phyloP scores from a whole-genome alignment of 1,140 invertebrate genomes.

The Melitaea cinxia region DNA sequence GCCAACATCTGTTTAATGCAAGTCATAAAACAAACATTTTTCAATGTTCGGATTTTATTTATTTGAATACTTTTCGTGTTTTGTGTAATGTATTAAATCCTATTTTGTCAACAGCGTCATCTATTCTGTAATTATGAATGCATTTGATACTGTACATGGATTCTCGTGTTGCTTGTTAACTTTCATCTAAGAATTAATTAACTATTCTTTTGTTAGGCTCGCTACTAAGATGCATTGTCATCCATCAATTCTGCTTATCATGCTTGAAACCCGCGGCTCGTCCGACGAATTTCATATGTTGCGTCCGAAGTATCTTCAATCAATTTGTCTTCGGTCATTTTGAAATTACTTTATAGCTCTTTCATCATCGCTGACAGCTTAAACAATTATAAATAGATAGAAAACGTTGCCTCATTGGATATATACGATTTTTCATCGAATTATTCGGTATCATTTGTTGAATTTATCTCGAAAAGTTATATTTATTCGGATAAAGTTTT shows the following conservation, averaged over 20 bases:
- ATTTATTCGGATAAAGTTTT: neutral
- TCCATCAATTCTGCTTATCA: slow-evolving; percentile 74
- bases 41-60: neutral
- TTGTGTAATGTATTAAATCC: neutral
- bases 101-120: slow-evolving; percentile 24
- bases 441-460: slow-evolving; percentile 18
- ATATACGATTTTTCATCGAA: slow-evolving; percentile 31
- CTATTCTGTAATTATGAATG: slow-evolving; percentile 41
- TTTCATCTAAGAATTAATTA: slow-evolving; percentile 74
- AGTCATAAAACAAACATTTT: slow-evolving; percentile 3
- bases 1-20: slow-evolving; percentile 2
- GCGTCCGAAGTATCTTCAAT: slow-evolving; percentile 57
- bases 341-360: slow-evolving; percentile 54
- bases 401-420: slow-evolving; percentile 24
- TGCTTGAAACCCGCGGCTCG: slow-evolving; percentile 44
- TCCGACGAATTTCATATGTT: slow-evolving; percentile 44
- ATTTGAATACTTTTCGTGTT: neutral
- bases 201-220: slow-evolving; percentile 64
- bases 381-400: slow-evolving; percentile 45
- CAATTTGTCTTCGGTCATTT: slow-evolving; percentile 66
- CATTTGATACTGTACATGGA: slow-evolving; percentile 40
- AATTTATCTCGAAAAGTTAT: slow-evolving; percentile 20
- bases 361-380: slow-evolving; percentile 53
- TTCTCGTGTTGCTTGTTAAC: slow-evolving; percentile 54
- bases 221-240: slow-evolving; percentile 60